phyloP scores from a whole-genome alignment of 2,113 vertebrate genomes.

The Nesogale talazaci region DNA sequence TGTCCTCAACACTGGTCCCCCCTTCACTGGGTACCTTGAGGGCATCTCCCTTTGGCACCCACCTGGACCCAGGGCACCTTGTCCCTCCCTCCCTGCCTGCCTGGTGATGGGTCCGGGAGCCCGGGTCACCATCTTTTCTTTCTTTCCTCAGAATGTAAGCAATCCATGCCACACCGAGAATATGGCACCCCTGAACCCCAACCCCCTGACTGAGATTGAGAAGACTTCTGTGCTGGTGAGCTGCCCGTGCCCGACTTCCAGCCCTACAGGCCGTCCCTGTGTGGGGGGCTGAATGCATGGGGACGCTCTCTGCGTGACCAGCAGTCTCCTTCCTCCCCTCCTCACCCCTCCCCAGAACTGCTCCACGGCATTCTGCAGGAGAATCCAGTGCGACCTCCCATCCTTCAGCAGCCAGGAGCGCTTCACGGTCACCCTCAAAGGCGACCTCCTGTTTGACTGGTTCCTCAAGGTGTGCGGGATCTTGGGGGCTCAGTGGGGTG shows the following conservation, averaged over 20 bases:
- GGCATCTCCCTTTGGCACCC: not conserved
- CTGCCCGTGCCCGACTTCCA: not conserved
- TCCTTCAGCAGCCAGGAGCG: slow-evolving; percentile 71
- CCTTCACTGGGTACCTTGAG: not conserved
- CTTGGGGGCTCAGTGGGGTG: not conserved
- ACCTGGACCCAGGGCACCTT: not conserved
- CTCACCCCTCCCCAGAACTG: slow-evolving; percentile 88
- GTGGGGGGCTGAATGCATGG: fast-evolving
- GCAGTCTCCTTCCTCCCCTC: no score
- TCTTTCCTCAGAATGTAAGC: slow-evolving; percentile 62
- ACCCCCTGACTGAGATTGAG: slow-evolving; percentile 39
- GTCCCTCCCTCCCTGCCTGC: not conserved
- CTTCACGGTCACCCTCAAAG: slow-evolving; percentile 80
- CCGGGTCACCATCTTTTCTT: not conserved
- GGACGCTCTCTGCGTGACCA: not conserved
- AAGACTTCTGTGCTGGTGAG: slow-evolving; percentile 70
- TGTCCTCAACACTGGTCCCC: not conserved
- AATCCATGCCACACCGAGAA: not conserved
- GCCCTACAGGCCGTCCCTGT: not conserved
- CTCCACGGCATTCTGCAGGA: slow-evolving; percentile 84
- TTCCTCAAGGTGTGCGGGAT: slow-evolving; percentile 85
- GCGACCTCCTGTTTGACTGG: slow-evolving; percentile 88
- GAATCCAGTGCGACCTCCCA: slow-evolving; percentile 83
- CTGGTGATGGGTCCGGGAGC: not conserved
- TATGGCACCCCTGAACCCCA: not conserved